These are phyloP conservation scores for Garrulus glandarius DNA, from an alignment of 2,797 vertebrate genomes.

Conservation along the genomic window DNA sequence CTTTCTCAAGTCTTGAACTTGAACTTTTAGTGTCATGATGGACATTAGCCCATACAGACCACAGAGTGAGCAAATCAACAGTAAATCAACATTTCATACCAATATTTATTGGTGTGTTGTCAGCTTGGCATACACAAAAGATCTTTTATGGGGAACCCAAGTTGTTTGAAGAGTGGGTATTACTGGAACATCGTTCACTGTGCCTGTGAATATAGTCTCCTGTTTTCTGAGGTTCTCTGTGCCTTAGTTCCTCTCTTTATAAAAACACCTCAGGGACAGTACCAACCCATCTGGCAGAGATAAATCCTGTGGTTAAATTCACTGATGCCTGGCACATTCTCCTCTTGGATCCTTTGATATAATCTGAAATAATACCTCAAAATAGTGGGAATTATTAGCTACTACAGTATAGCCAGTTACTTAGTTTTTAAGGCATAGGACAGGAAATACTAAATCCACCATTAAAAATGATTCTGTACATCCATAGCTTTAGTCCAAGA, in stretches of 20 bases:
- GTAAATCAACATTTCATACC: neutral
- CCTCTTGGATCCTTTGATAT: neutral
- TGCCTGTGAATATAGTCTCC: neutral
- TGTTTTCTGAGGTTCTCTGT: neutral
- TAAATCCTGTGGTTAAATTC: neutral
- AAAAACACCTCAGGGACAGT: neutral
- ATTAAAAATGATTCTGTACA: neutral
- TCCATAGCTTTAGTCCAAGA: neutral
- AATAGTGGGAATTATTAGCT: neutral
- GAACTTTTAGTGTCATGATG: neutral
- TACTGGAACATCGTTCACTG: neutral
- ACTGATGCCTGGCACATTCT: neutral
- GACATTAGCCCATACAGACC: neutral
- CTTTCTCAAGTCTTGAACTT: neutral
- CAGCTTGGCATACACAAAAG: neutral
- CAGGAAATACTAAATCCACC: neutral
- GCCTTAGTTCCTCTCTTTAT: neutral
- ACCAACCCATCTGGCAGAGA: neutral
- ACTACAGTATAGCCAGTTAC: neutral
- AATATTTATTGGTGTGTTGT: neutral
- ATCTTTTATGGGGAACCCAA: neutral
- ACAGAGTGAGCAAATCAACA: neutral
- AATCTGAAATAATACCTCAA: neutral
- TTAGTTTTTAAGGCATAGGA: neutral
- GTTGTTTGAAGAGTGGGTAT: neutral